Conservation (phyloP, 1,140 invertebrate genomes). For the Psix sp. region DNA sequence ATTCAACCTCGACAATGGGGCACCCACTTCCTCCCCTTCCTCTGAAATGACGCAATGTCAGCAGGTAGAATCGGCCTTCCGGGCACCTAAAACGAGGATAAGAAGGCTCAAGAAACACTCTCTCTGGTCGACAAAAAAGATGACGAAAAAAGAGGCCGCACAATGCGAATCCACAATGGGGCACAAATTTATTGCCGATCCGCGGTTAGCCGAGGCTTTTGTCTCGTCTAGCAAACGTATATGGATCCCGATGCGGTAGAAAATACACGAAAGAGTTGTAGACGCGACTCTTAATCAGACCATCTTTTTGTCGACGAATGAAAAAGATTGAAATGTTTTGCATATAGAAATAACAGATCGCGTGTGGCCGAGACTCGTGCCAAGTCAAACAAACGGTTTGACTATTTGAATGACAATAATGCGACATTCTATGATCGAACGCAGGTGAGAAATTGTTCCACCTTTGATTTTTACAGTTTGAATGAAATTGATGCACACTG, state of each 20-base stretch:
- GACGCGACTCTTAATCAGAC: no score
- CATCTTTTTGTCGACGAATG: no score
- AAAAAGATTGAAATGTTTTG: no score
- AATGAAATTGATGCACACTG: no score
- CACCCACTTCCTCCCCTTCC: slow-evolving; percentile 35
- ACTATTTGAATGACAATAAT: no score
- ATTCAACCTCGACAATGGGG: slow-evolving; percentile 24
- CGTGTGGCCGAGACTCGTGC: no score
- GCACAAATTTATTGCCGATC: slow-evolving; percentile 26
- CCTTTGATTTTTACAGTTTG: no score
- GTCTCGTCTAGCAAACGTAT: slow-evolving; percentile 15
- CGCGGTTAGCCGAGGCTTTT: slow-evolving; percentile 17
- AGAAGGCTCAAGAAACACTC: slow-evolving; percentile 15
- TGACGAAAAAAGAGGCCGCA: background rate
- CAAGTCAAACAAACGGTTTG: no score
- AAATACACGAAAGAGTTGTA: background rate
- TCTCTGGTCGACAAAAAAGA: slow-evolving; percentile 16
- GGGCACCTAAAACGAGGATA: slow-evolving; percentile 12
- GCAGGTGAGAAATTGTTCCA: no score
- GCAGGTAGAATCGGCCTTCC: slow-evolving; percentile 47
- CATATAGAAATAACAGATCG: no score
- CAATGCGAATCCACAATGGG: slow-evolving; percentile 17
- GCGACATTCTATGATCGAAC: no score
- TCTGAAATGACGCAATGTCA: slow-evolving; percentile 41
- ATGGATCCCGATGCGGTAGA: slow-evolving; percentile 2